A percentile compares a stretch with the other conserved stretches of the same genome.
phyloP scores from a whole-genome alignment of 23 tunicate genomes.

The Trididemnum clinides region DNA sequence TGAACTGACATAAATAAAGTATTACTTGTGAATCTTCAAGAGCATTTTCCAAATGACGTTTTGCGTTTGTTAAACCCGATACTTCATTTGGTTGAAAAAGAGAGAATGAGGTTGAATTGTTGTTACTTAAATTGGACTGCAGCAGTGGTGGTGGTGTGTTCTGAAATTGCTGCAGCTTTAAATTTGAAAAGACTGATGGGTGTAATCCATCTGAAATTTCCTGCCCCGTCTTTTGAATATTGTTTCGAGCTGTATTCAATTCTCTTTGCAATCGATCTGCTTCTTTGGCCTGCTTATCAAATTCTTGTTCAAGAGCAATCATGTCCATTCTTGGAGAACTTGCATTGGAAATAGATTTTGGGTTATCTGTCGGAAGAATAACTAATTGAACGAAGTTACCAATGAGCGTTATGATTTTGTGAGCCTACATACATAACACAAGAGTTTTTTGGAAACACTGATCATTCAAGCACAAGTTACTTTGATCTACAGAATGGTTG shows the following conservation, averaged over 20 bases:
- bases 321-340: conserved; percentile 9
- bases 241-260: conserved; percentile 30
- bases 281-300: conserved; percentile 46
- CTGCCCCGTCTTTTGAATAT: conserved; percentile 30
- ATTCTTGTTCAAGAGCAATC: conserved; percentile 24
- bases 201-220: neutral
- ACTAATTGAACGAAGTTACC: too few relatives aligned
- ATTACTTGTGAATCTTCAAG: conserved; percentile 79
- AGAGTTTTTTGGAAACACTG: too few relatives aligned
- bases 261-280: conserved; percentile 46
- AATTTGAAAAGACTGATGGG: neutral
- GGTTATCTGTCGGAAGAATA: too few relatives aligned
- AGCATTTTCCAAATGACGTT: conserved; percentile 68
- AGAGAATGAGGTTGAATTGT: neutral
- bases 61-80: conserved; percentile 43
- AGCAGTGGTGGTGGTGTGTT: neutral
- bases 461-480: too few relatives aligned
- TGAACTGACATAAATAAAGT: neutral
- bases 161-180: neutral
- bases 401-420: too few relatives aligned
- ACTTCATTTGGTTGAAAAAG: conserved; percentile 13
- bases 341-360: too few relatives aligned
- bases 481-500: too few relatives aligned
- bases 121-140: conserved; percentile 44
- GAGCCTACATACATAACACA: too few relatives aligned